Percentiles rank a stretch among this genome's conserved stretches.
Evolutionary conservation across 2,888 invertebrate species (phyloP).

Genomic region (Ceramica pisi): DNA sequence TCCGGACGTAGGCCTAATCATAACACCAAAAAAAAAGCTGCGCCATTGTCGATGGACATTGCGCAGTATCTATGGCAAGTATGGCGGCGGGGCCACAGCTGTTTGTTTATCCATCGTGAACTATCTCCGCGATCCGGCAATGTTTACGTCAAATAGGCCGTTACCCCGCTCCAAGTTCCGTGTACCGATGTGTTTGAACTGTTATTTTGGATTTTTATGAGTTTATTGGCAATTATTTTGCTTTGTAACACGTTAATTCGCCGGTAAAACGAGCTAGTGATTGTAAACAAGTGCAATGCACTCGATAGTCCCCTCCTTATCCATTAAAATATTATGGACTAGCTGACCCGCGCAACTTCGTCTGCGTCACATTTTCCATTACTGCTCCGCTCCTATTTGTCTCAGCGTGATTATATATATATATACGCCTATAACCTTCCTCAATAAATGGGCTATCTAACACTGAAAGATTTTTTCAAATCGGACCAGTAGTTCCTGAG

Average conservation of each 20-base stretch:
- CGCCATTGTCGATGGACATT: constrained; percentile 57
- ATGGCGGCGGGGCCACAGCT: constrained; percentile 36
- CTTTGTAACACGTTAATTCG: constrained; percentile 11
- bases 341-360: too few species aligned
- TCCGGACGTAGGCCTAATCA: constrained; percentile 27
- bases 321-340: too few species aligned
- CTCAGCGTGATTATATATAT: too few species aligned
- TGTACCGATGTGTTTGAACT: constrained; percentile 21
- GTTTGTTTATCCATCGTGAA: constrained; percentile 54
- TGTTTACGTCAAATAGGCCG: constrained; percentile 64
- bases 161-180: constrained; percentile 54
- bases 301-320: not conserved
- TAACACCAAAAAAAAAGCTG: constrained; percentile 46
- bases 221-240: constrained; percentile 50
- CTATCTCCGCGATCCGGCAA: constrained; percentile 54
- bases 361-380: too few species aligned
- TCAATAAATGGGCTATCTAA: too few species aligned
- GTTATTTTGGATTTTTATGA: constrained; percentile 55
- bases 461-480: too few species aligned
- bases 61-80: constrained; percentile 55
- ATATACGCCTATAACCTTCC: too few species aligned
- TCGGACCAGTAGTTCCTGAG: too few species aligned
- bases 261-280: not conserved
- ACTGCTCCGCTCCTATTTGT: too few species aligned
- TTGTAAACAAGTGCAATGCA: constrained; percentile 6